Evolutionary conservation across 1,140 invertebrate species (phyloP).

Genomic region (Doryteuthis pealeii): DNA sequence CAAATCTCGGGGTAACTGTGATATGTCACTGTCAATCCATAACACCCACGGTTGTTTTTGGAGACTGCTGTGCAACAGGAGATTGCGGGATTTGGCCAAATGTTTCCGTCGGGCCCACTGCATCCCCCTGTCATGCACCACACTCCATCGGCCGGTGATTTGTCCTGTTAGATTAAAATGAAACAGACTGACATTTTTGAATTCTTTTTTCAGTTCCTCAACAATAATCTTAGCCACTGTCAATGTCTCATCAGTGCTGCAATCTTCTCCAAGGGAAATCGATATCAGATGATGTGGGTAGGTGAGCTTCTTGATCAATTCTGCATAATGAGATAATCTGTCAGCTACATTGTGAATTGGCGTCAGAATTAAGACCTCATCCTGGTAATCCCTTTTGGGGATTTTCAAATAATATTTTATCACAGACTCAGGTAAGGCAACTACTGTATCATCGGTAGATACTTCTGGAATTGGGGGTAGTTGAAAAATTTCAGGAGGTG

Average conservation of each 20-base stretch:
- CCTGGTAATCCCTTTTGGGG: constrained; percentile 19
- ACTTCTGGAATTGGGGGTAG: constrained; percentile 38
- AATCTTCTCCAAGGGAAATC: constrained; percentile 51
- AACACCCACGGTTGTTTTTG: constrained; percentile 43
- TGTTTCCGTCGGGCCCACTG: constrained; percentile 44
- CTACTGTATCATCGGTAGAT: constrained; percentile 37
- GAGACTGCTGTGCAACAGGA: constrained; percentile 36
- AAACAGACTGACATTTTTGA: constrained; percentile 29
- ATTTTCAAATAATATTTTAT: constrained; percentile 30
- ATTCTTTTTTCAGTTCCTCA: constrained; percentile 32
- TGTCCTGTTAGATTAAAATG: constrained; percentile 40
- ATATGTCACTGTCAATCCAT: constrained; percentile 54
- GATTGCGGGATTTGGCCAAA: constrained; percentile 47
- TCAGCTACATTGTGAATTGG: constrained; percentile 47
- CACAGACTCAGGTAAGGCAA: constrained; percentile 26
- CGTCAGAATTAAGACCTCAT: constrained; percentile 47
- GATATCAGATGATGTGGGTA: constrained; percentile 50
- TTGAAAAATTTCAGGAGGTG: background rate
- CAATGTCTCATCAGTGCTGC: constrained; percentile 46
- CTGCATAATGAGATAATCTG: constrained; percentile 29
- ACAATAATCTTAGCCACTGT: constrained; percentile 29
- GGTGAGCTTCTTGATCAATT: constrained; percentile 38
- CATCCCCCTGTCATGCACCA: constrained; percentile 30
- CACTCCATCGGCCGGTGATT: constrained; percentile 32
- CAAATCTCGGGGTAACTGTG: constrained; percentile 40